A percentile compares a stretch with the other conserved stretches of the same genome.
Evolutionary conservation across 2,888 invertebrate genomes (phyloP).

Genomic region (Arge pagana): DNA sequence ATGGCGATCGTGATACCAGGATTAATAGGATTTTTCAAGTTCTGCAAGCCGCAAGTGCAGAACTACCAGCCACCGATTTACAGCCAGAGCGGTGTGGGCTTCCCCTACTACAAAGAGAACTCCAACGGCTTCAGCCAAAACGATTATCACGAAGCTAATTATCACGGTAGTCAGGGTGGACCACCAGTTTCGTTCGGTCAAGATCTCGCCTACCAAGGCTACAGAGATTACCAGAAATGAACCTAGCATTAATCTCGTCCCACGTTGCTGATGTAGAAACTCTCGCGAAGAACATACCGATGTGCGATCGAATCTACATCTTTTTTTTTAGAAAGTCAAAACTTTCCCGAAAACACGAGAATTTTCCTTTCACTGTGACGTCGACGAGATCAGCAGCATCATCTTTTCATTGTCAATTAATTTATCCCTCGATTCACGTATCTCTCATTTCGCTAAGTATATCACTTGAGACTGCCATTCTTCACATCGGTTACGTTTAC

Average conservation of each 20-base stretch:
- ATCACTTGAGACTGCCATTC: too few relatives aligned
- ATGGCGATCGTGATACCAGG: slow-evolving; percentile 80
- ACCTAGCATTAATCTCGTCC: not conserved
- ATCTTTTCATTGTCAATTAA: slow-evolving; percentile 1
- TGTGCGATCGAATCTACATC: too few relatives aligned
- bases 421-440: not conserved
- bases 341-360: too few relatives aligned
- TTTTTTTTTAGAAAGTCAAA: not conserved
- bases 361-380: too few relatives aligned
- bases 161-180: slow-evolving; percentile 45
- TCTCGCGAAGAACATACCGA: not conserved
- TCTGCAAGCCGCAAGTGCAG: slow-evolving; percentile 74
- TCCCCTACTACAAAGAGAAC: slow-evolving; percentile 66
- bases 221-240: slow-evolving; percentile 53
- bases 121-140: slow-evolving; percentile 50
- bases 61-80: slow-evolving; percentile 66
- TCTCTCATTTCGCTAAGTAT: not conserved
- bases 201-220: slow-evolving; percentile 76
- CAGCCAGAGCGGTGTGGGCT: slow-evolving; percentile 74
- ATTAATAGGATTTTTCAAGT: slow-evolving; percentile 81
- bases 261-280: not conserved
- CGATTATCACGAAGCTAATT: slow-evolving; percentile 47
- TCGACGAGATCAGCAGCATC: not conserved
- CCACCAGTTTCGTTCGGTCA: slow-evolving; percentile 70
- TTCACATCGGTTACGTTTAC: too few relatives aligned